Percentiles rank a stretch among this genome's conserved stretches.
phyloP scores from a whole-genome alignment of 2,797 vertebrate species.

The Coregonus suidteri region DNA sequence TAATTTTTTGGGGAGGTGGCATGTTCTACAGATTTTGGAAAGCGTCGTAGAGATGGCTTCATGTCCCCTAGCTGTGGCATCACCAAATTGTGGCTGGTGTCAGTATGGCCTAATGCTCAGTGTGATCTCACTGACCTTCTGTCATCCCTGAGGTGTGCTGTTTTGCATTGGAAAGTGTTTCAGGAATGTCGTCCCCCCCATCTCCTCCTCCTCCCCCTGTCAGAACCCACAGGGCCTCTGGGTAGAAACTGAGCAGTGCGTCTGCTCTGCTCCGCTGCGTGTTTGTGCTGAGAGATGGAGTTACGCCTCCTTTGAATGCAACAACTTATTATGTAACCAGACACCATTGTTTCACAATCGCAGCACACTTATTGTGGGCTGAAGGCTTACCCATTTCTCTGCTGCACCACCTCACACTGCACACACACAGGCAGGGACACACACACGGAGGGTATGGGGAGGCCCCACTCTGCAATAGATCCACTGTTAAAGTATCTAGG shows the following conservation, averaged over 20 bases:
- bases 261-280: slow-evolving; percentile 48
- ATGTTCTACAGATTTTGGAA: neutral
- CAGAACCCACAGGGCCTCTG: slow-evolving; percentile 61
- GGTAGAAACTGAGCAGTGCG: slow-evolving; percentile 69
- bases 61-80: slow-evolving; percentile 58
- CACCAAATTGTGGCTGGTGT: slow-evolving; percentile 73
- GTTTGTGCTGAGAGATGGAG: slow-evolving; percentile 64
- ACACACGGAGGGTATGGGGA: slow-evolving; percentile 5
- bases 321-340: slow-evolving; percentile 81
- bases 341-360: slow-evolving; percentile 80
- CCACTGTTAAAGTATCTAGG: slow-evolving; percentile 6
- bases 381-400: slow-evolving; percentile 56
- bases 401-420: slow-evolving; percentile 8
- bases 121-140: slow-evolving; percentile 69
- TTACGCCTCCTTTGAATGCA: slow-evolving; percentile 76
- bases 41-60: neutral
- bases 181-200: slow-evolving; percentile 63
- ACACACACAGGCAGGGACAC: slow-evolving; percentile 18
- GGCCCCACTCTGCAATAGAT: slow-evolving; percentile 4
- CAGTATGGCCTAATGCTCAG: slow-evolving; percentile 55
- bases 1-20: too few species aligned
- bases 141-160: slow-evolving; percentile 75
- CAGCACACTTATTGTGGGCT: slow-evolving; percentile 70
- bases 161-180: slow-evolving; percentile 80
- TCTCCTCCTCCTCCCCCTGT: slow-evolving; percentile 8